phyloP scores from a whole-genome alignment of 2,797 vertebrate genomes.

The Leucoraja ocellata region DNA sequence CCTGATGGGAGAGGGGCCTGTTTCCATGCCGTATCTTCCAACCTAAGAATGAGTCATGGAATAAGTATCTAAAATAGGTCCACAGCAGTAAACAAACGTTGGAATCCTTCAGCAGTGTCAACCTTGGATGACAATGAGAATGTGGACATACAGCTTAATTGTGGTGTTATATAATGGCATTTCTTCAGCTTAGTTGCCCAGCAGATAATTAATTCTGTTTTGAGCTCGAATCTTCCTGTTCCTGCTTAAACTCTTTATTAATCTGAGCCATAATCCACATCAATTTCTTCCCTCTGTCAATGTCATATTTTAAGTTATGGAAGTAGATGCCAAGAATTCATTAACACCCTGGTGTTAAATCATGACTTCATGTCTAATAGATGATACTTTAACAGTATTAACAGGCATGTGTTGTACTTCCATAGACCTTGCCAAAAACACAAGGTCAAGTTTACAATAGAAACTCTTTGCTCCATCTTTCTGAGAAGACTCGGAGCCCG shows the following conservation, averaged over 20 bases:
- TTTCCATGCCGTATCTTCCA: too few species aligned
- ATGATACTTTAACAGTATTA: slow-evolving; percentile 26
- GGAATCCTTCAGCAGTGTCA: background rate
- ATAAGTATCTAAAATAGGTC: background rate
- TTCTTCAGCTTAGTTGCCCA: background rate
- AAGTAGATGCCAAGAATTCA: slow-evolving; percentile 34
- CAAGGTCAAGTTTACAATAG: slow-evolving; percentile 31
- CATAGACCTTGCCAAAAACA: slow-evolving; percentile 20
- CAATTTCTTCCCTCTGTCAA: slow-evolving; percentile 34
- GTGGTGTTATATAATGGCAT: background rate
- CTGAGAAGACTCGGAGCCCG: background rate
- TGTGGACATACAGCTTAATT: background rate
- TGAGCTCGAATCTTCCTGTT: background rate
- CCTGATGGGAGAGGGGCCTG: too few species aligned
- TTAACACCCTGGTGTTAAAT: slow-evolving; percentile 35
- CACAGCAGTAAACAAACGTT: background rate
- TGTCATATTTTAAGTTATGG: slow-evolving; percentile 36
- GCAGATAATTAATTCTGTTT: slow-evolving; percentile 10
- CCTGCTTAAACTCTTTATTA: slow-evolving; percentile 32
- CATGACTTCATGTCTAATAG: slow-evolving; percentile 34
- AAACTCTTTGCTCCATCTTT: background rate
- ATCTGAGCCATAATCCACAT: slow-evolving; percentile 29
- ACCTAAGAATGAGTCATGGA: background rate
- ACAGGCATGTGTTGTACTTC: slow-evolving; percentile 22
- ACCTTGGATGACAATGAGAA: background rate